These are phyloP conservation scores for Syndactyla subalaris DNA, from an alignment of 2,797 vertebrate genomes.

Conservation along the genomic window DNA sequence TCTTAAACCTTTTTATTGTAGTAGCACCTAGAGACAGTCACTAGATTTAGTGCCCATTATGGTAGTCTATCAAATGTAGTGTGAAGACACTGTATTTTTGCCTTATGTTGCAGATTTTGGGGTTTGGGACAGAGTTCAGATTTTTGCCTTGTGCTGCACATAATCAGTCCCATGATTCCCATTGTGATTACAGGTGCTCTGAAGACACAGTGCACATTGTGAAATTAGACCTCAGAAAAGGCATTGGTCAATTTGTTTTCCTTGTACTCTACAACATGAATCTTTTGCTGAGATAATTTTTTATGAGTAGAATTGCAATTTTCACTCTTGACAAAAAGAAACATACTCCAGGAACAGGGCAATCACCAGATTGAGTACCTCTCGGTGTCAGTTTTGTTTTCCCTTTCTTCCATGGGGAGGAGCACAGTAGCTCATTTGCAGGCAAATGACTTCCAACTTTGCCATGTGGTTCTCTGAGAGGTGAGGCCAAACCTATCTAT, in stretches of 20 bases:
- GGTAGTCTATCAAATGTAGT: neutral
- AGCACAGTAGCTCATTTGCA: neutral
- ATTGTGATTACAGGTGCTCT: neutral
- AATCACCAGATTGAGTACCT: neutral
- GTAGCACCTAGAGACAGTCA: neutral
- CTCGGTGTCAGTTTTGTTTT: neutral
- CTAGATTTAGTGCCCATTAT: neutral
- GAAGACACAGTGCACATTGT: neutral
- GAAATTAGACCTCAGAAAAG: neutral
- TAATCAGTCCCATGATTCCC: neutral
- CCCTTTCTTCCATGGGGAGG: neutral
- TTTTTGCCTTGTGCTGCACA: neutral
- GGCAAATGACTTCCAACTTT: neutral
- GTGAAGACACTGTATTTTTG: neutral
- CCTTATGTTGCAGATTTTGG: neutral
- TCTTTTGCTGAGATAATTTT: neutral
- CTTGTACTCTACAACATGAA: neutral
- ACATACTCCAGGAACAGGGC: neutral
- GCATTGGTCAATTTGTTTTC: neutral
- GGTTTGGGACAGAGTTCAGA: neutral
- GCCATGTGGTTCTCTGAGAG: neutral
- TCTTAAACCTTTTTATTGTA: neutral
- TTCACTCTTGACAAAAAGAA: neutral
- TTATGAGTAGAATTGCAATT: neutral
- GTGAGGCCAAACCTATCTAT: neutral